phyloP scores from a whole-genome alignment of 2,888 invertebrate species.

The Calameuta filiformis region DNA sequence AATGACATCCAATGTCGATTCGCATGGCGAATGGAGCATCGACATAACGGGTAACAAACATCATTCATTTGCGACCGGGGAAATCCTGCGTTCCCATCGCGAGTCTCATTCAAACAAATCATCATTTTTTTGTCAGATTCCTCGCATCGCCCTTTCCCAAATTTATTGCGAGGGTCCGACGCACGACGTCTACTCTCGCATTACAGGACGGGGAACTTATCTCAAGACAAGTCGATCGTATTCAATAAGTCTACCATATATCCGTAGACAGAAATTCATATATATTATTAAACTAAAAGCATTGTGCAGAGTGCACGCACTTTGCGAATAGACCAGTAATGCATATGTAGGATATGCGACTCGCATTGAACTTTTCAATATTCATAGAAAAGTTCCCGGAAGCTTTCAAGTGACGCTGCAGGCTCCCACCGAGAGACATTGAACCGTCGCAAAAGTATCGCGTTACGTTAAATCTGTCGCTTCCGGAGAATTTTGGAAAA shows the following conservation, averaged over 20 bases:
- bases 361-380: background rate
- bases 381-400: background rate
- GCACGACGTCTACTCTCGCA: background rate
- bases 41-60: background rate
- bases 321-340: background rate
- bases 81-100: background rate
- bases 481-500: background rate
- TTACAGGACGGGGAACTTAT: background rate
- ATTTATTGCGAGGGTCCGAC: background rate
- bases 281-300: background rate
- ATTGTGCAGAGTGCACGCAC: background rate
- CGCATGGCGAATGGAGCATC: background rate
- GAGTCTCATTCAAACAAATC: background rate
- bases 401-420: background rate
- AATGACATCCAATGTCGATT: background rate
- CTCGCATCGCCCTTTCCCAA: background rate
- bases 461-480: background rate
- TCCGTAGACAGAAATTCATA: background rate
- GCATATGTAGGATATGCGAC: background rate
- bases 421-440: background rate
- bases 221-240: background rate
- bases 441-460: background rate
- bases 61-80: background rate
- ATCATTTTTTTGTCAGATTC: background rate
- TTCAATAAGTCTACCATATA: background rate